Conservation (phyloP, 2,797 vertebrate species). For the Xiphophorus birchmanni region DNA sequence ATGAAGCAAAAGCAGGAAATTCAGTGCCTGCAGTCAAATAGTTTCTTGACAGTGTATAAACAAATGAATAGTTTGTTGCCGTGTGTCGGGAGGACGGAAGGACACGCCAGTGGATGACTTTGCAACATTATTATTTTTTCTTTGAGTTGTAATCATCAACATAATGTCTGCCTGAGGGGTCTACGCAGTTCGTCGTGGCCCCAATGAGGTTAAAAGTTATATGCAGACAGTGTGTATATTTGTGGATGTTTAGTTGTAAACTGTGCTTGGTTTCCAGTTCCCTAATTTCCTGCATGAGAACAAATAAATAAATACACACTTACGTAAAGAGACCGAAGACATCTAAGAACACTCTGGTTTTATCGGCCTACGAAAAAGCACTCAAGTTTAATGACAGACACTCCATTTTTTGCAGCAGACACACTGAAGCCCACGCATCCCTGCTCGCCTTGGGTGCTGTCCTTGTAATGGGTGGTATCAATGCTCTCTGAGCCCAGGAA, state of each 20-base stretch:
- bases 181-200: slow-evolving; percentile 62
- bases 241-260: slow-evolving; percentile 80
- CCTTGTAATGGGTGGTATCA: slow-evolving; percentile 82
- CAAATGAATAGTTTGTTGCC: slow-evolving; percentile 66
- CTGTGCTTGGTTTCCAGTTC: slow-evolving; percentile 77
- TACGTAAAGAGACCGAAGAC: slow-evolving; percentile 68
- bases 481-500: slow-evolving; percentile 63
- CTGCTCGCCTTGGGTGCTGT: slow-evolving; percentile 77
- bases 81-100: slow-evolving; percentile 60
- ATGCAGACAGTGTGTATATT: slow-evolving; percentile 79
- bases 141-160: slow-evolving; percentile 67
- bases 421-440: slow-evolving; percentile 73
- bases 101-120: slow-evolving; percentile 63
- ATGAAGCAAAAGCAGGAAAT: slow-evolving; percentile 71
- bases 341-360: slow-evolving; percentile 44
- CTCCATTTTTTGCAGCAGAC: slow-evolving; percentile 69
- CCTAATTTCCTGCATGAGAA: slow-evolving; percentile 81
- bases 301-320: slow-evolving; percentile 79
- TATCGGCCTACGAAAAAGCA: slow-evolving; percentile 28
- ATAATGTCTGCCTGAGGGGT: slow-evolving; percentile 62
- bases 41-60: slow-evolving; percentile 57
- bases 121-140: slow-evolving; percentile 67
- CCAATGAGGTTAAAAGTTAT: slow-evolving; percentile 67
- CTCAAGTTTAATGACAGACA: slow-evolving; percentile 39
- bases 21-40: slow-evolving; percentile 45